Evolutionary conservation across 2,113 vertebrate genomes (phyloP).

Genomic region (Sturnus vulgaris): DNA sequence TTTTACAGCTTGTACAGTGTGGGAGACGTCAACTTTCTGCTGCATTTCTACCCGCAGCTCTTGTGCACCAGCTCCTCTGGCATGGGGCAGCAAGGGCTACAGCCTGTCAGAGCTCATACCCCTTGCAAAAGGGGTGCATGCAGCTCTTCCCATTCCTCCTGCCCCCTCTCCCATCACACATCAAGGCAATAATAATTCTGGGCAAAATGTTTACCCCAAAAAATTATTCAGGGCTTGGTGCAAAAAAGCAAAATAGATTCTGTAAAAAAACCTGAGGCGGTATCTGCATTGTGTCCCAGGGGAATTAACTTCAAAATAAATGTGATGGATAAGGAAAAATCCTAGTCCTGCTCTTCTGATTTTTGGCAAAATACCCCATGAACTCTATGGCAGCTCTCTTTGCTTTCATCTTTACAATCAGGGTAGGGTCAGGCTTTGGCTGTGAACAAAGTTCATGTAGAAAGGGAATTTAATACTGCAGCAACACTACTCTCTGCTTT

Average conservation of each 20-base stretch:
- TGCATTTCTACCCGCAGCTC: background rate
- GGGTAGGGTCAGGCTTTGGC: background rate
- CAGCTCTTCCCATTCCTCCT: background rate
- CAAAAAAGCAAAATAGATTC: background rate
- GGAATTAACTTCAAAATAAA: conserved; percentile 6
- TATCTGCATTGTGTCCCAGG: background rate
- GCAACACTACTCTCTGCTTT: background rate
- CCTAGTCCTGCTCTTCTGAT: background rate
- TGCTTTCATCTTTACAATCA: conserved; percentile 27
- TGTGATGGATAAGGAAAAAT: background rate
- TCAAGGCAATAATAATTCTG: background rate
- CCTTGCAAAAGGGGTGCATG: background rate
- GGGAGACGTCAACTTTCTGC: background rate
- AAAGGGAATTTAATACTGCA: background rate
- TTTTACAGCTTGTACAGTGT: background rate
- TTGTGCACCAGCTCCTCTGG: background rate
- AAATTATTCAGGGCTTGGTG: background rate
- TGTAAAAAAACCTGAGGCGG: rapidly evolving
- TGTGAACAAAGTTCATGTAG: background rate
- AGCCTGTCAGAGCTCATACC: background rate
- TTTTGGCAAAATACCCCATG: background rate
- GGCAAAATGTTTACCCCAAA: background rate
- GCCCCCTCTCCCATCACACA: background rate
- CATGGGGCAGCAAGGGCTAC: background rate
- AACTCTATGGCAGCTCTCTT: background rate